Percentiles rank a stretch among this genome's conserved stretches.
These are phyloP conservation scores for Polydrusus pterygomalis DNA, from an alignment of 2,888 invertebrate species.

Conservation along the genomic window DNA sequence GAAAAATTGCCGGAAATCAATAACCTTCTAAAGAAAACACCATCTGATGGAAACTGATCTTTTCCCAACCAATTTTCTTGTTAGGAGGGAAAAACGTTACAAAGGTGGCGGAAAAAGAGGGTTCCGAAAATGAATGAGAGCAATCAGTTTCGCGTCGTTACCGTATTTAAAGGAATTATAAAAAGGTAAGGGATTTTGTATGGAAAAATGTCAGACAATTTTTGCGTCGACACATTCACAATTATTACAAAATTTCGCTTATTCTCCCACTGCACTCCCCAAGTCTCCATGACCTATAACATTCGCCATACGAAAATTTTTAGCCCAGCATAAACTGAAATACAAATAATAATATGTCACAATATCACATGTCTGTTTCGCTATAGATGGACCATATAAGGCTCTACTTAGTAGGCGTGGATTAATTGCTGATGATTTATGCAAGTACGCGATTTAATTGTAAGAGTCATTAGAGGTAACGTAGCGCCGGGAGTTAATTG, in stretches of 20 bases:
- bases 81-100: neutral
- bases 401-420: conserved; percentile 15
- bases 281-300: conserved; percentile 3
- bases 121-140: neutral
- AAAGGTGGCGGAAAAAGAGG: neutral
- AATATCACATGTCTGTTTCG: neutral
- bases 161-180: neutral
- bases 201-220: neutral
- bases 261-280: neutral
- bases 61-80: neutral
- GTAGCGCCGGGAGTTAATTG: too few relatives aligned
- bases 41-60: neutral
- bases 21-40: neutral
- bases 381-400: conserved; percentile 11
- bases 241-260: conserved; percentile 2
- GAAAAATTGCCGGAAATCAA: neutral
- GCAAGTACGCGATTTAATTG: conserved; percentile 37
- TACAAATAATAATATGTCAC: neutral
- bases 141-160: neutral
- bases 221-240: neutral
- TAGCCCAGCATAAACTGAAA: neutral
- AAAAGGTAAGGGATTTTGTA: neutral
- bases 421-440: conserved; percentile 39
- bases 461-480: neutral
- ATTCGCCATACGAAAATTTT: neutral